Base-by-base conservation (phyloP, 2,888 invertebrate genomes). In the Darwinula stevensoni region DNA sequence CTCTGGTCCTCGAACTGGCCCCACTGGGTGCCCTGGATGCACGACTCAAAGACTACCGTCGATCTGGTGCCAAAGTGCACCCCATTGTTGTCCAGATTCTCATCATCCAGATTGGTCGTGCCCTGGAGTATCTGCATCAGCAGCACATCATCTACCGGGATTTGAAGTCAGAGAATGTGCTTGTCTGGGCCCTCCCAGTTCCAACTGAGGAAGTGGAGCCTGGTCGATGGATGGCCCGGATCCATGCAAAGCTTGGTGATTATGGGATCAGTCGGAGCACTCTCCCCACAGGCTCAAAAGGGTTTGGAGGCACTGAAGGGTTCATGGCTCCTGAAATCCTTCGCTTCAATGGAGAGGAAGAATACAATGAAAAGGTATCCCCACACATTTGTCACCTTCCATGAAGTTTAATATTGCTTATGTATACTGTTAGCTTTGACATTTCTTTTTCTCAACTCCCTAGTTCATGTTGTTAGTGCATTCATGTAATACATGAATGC, bases 301-400 rank as follows among this genome's bases (percentile, higher is more conserved):
- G 97, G 0, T 94, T 91, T 54, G 94, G 91, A 1, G 94, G 97
- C 2, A 97, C 97, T 0, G 86, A 88, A 53, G 94, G 94, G 1
- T 97, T 91, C 50, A 97, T 97, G 80, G 97, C 94, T 2, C 97
- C 94, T 0, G 94, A 97, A 58, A 94, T 97, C 39, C 80, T 94
- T 59, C 63, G 82, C 30, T 88, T 84, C 51, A 94, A 91, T 48
- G 97, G 97, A 0, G 94, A 94, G 49, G 88, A 91, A 49, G 88
- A 91, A 43, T 97, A 97, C 43, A 94, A 88, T 0, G 88, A 91
- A 46, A 94, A 94, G 62, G 75, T 72, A 38, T n/a, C n/a, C n/a
- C n/a, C n/a, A n/a, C n/a, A n/a, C n/a, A n/a, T n/a, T 31, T 34
- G 9, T 27, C 17, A 27, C 14, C n/a, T n/a, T n/a, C n/a, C n/a